These are phyloP conservation scores for Monodelphis domestica DNA, from an alignment of 2,797 vertebrate species.

Conservation along the genomic window DNA sequence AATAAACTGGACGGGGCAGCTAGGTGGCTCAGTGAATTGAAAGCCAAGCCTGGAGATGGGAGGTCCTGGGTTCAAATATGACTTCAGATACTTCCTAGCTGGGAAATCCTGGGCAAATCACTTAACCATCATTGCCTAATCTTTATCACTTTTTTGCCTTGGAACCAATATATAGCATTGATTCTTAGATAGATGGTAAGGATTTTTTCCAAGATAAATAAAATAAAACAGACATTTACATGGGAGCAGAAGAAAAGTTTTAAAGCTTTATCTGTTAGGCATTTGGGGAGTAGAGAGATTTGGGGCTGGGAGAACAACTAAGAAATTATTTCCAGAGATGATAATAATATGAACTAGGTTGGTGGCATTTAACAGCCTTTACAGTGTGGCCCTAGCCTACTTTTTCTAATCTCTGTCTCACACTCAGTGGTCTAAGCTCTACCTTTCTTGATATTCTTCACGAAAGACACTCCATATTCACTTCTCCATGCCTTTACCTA, in stretches of 20 bases:
- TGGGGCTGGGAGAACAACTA: background rate
- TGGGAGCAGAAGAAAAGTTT: background rate
- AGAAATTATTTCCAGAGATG: background rate
- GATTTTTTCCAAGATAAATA: slow-evolving; percentile 5
- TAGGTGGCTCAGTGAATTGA: no score
- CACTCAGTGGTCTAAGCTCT: background rate
- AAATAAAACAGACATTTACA: background rate
- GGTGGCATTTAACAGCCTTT: background rate
- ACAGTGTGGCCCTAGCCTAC: background rate
- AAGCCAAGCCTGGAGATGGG: no score
- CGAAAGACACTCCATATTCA: background rate
- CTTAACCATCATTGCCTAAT: no score
- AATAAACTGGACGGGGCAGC: no score
- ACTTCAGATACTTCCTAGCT: no score
- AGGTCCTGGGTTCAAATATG: no score
- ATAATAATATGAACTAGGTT: background rate
- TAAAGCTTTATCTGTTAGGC: background rate
- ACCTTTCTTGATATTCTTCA: background rate
- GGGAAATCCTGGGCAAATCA: no score
- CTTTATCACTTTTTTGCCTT: no score
- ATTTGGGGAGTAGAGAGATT: background rate
- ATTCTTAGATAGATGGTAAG: no score
- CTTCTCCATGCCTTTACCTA: background rate
- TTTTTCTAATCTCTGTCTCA: background rate
- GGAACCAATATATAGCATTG: no score